Percentiles rank a stretch among this genome's conserved stretches.
phyloP scores from a whole-genome alignment of 53 echinoderm and acorn worm genomes.

The Actinopyga echinites region DNA sequence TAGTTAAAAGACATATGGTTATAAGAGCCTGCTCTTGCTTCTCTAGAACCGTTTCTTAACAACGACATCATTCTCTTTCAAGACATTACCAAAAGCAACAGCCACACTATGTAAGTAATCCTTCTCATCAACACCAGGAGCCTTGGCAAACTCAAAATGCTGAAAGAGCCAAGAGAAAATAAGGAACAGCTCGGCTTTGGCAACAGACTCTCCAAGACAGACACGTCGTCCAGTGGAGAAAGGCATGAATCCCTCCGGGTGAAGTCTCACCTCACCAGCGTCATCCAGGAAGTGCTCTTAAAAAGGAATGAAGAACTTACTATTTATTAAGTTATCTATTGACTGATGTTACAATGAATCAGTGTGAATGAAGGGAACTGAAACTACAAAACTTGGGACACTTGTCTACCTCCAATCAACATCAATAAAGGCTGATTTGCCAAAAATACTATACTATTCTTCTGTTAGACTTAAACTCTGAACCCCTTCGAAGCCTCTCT shows the following conservation, averaged over 20 bases:
- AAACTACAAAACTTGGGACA: too few relatives aligned
- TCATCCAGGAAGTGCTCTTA: slow-evolving; percentile 68
- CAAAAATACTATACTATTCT: too few relatives aligned
- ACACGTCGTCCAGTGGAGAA: slow-evolving; percentile 63
- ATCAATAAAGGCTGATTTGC: too few relatives aligned
- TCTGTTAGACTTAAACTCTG: too few relatives aligned
- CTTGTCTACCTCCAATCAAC: too few relatives aligned
- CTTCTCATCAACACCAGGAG: slow-evolving; percentile 46
- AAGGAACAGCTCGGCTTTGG: slow-evolving; percentile 69
- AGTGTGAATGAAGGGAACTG: too few relatives aligned
- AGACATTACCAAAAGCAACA: neutral
- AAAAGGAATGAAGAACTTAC: neutral
- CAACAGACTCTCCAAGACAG: slow-evolving; percentile 69
- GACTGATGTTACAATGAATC: too few relatives aligned
- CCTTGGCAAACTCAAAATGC: slow-evolving; percentile 54
- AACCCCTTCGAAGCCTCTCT: too few relatives aligned
- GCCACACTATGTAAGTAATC: neutral
- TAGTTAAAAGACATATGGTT: too few relatives aligned
- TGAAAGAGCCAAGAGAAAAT: slow-evolving; percentile 66
- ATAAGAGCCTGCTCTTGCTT: neutral
- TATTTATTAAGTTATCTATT: too few relatives aligned
- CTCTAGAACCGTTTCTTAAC: slow-evolving; percentile 17
- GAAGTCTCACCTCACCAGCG: slow-evolving; percentile 43
- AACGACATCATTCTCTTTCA: slow-evolving; percentile 3
- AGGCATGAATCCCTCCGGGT: slow-evolving; percentile 65